Percentiles rank a stretch among this genome's conserved stretches.
These are phyloP conservation scores for Bemisia tabaci DNA, from an alignment of 1,140 invertebrate genomes.

Conservation along the genomic window DNA sequence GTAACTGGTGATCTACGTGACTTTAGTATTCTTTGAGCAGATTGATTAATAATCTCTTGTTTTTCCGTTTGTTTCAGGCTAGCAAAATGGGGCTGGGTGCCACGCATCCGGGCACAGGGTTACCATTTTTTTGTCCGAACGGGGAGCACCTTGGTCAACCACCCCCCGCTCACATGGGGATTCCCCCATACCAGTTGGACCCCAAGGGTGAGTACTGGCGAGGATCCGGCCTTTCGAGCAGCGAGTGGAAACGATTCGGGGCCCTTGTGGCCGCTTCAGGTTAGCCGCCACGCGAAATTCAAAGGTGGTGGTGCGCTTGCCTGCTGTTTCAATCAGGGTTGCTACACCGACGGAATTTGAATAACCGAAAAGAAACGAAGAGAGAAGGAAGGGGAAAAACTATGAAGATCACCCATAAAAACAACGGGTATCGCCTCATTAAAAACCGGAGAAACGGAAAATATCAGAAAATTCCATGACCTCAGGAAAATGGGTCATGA, in stretches of 20 bases:
- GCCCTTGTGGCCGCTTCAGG: constrained; percentile 39
- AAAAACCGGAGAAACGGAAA: no score
- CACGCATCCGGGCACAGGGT: constrained; percentile 43
- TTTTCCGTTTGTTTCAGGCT: constrained; percentile 53
- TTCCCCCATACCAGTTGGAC: constrained; percentile 81
- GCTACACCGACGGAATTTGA: no score
- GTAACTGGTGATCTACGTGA: no score
- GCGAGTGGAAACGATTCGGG: constrained; percentile 39
- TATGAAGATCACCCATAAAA: no score
- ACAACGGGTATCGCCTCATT: no score
- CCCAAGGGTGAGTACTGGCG: constrained; percentile 50
- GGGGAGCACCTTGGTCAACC: constrained; percentile 71
- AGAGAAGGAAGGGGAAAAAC: no score
- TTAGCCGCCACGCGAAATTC: constrained; percentile 26
- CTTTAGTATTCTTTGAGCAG: no score
- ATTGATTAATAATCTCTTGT: no score
- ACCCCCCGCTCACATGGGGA: constrained; percentile 93
- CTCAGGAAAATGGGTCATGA: no score
- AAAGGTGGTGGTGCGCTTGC: constrained; percentile 1
- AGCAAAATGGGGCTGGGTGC: constrained; percentile 73
- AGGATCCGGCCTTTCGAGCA: constrained; percentile 24
- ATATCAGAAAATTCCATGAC: no score
- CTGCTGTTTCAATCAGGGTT: no score
- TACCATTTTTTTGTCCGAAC: constrained; percentile 84
- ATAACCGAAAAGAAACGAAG: no score